Conservation (phyloP, 2,113 vertebrate species). For the Microcebus murinus region DNA sequence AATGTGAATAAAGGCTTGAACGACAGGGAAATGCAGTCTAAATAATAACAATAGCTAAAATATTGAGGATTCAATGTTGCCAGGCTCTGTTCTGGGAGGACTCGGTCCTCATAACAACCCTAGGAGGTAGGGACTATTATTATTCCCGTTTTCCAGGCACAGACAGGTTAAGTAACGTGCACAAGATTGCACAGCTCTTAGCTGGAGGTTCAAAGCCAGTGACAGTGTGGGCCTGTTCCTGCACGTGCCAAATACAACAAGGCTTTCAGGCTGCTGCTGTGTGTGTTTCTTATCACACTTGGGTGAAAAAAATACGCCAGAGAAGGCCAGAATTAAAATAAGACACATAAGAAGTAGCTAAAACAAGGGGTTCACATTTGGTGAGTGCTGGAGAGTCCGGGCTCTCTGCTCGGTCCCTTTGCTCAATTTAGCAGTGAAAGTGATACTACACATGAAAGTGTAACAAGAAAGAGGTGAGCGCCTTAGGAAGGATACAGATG, state of each 20-base stretch:
- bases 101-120: background rate
- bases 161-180: background rate
- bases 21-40: background rate
- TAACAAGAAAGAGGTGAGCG: background rate
- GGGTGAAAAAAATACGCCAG: background rate
- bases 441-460: background rate
- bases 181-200: background rate
- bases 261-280: background rate
- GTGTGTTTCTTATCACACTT: background rate
- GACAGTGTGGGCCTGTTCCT: background rate
- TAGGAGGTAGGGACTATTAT: background rate
- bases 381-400: background rate
- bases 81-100: background rate
- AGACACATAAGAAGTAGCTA: background rate
- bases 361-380: rapidly evolving
- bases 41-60: background rate
- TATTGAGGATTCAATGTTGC: background rate
- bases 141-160: background rate
- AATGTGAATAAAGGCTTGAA: background rate
- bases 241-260: background rate
- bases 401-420: background rate
- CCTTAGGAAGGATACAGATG: background rate
- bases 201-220: background rate
- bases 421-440: background rate
- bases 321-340: background rate